Evolutionary conservation across 2,113 vertebrate species (phyloP).

Genomic region (Pygathrix nemaeus): DNA sequence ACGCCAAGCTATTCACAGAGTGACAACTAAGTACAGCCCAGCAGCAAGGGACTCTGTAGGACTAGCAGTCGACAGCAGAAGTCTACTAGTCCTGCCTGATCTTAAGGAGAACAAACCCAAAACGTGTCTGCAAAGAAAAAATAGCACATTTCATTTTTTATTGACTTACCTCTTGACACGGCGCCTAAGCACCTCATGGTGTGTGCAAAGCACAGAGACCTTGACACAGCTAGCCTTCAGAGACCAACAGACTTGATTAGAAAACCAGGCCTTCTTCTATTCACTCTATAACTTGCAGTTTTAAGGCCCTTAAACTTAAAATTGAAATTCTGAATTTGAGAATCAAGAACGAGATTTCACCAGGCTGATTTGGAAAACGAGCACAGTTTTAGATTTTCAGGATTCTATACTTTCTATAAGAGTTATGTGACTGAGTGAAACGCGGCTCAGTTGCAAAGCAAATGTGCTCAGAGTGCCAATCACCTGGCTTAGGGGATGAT

Average conservation of each 20-base stretch:
- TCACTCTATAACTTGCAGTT: background rate
- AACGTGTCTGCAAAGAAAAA: background rate
- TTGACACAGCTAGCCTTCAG: background rate
- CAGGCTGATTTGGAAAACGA: background rate
- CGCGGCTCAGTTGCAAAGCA: background rate
- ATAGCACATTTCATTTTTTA: accelerated
- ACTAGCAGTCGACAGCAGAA: background rate
- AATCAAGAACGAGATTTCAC: too few species aligned
- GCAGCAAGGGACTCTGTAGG: background rate
- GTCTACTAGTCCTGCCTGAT: background rate
- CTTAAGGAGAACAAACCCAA: background rate
- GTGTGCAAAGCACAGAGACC: background rate
- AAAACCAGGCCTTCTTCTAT: background rate
- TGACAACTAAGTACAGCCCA: background rate
- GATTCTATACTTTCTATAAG: background rate
- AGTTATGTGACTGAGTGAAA: background rate
- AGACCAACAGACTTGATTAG: background rate
- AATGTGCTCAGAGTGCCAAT: background rate
- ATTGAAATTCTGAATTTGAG: too few species aligned
- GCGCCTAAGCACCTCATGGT: background rate
- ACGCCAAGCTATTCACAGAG: background rate
- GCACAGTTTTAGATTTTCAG: background rate
- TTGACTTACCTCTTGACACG: background rate
- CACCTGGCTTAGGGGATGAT: background rate
- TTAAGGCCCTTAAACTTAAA: background rate